Evolutionary conservation across 1,140 invertebrate species (phyloP).

Genomic region (Procambarus virginalis): DNA sequence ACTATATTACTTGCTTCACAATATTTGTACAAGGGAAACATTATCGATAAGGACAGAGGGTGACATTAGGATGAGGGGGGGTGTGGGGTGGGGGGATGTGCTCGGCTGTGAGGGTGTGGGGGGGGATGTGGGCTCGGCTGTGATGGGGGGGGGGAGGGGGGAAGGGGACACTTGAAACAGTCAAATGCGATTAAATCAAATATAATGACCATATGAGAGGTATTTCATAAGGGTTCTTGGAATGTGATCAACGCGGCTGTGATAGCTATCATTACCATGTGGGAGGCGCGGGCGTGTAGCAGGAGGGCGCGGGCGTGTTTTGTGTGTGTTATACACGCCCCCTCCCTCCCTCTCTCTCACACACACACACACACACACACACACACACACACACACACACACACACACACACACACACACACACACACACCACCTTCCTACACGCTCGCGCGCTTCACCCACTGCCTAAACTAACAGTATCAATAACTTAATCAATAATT

Average conservation of each 20-base stretch:
- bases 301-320: background rate
- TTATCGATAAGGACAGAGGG: background rate
- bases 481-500: constrained; percentile 55
- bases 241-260: background rate
- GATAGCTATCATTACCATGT: constrained; percentile 4
- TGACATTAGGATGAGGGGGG: background rate
- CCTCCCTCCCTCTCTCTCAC: too few species aligned
- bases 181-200: background rate
- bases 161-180: background rate
- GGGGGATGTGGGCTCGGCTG: too few species aligned
- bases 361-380: too few species aligned
- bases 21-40: background rate
- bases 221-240: background rate
- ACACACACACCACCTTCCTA: background rate
- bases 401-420: background rate
- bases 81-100: background rate
- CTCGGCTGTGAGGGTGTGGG: background rate
- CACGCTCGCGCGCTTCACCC: constrained; percentile 9
- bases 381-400: too few species aligned
- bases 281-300: background rate
- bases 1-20: background rate
- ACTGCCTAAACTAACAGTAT: constrained; percentile 30
- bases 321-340: background rate
- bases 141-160: background rate
- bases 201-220: background rate